These are phyloP conservation scores for Montifringilla adamsi DNA, from an alignment of 2,113 vertebrate species.

Conservation along the genomic window DNA sequence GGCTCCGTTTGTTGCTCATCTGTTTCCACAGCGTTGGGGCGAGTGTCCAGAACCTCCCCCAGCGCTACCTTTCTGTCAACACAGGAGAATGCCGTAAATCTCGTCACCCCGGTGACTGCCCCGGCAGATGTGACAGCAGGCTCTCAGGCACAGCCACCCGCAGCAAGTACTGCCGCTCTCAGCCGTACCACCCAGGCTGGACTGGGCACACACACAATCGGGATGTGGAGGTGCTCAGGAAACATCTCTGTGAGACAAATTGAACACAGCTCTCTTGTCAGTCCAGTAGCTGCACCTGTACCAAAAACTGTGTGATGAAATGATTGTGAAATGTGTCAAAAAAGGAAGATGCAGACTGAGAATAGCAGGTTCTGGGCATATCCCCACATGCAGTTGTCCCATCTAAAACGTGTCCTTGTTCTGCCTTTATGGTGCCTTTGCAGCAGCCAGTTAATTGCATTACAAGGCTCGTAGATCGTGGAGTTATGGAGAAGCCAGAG, in stretches of 20 bases:
- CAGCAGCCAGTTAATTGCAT: neutral
- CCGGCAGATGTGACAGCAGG: neutral
- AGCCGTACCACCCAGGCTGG: neutral
- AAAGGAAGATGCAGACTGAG: neutral
- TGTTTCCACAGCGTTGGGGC: neutral
- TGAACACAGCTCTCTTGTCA: neutral
- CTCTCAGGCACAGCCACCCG: accelerated
- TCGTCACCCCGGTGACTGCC: too few species aligned
- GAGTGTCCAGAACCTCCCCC: neutral
- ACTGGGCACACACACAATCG: accelerated
- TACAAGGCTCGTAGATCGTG: neutral
- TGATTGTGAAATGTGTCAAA: neutral
- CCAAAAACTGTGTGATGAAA: neutral
- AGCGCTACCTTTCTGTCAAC: neutral
- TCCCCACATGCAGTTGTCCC: neutral
- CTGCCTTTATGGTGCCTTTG: neutral
- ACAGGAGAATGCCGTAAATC: neutral
- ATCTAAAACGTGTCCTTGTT: neutral
- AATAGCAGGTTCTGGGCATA: neutral
- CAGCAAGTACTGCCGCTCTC: accelerated
- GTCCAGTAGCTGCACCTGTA: neutral
- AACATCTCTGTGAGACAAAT: neutral
- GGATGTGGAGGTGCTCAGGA: neutral
- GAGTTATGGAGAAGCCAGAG: neutral
- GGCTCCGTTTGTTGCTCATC: neutral